These are phyloP conservation scores for Zelostemma sp. DNA, from an alignment of 1,140 invertebrate species.

Conservation along the genomic window DNA sequence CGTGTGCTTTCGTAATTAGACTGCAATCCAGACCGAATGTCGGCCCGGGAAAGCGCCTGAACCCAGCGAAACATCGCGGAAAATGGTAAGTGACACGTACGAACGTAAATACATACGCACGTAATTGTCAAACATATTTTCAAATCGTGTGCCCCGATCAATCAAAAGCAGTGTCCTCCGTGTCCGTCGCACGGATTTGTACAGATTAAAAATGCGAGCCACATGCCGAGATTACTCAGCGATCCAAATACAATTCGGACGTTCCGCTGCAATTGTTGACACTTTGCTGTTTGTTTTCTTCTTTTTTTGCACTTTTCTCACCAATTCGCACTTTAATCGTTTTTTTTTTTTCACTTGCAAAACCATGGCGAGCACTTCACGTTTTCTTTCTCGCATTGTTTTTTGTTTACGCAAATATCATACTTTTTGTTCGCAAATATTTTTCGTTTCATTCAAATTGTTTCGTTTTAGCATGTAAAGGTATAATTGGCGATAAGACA, in stretches of 20 bases:
- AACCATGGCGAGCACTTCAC: neutral
- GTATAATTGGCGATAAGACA: no score
- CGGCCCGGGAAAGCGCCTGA: conserved; percentile 10
- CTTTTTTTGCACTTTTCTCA: neutral
- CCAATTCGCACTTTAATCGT: neutral
- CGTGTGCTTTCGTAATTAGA: conserved; percentile 1
- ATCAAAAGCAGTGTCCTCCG: conserved; percentile 10
- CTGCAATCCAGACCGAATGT: conserved; percentile 16
- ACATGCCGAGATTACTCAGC: conserved; percentile 6
- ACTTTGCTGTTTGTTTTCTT: neutral
- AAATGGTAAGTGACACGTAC: conserved; percentile 41
- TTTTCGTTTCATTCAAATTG: neutral
- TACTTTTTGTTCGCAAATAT: neutral
- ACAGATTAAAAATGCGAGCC: conserved; percentile 27
- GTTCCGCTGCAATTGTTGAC: conserved; percentile 2
- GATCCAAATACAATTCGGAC: conserved; percentile 31
- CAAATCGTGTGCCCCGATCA: conserved; percentile 5
- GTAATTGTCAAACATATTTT: conserved; percentile 31
- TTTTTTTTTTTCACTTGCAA: neutral
- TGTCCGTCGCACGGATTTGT: conserved; percentile 21
- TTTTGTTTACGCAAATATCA: neutral
- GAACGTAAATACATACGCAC: no score
- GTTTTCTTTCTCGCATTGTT: neutral
- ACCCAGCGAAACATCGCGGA: conserved; percentile 26
- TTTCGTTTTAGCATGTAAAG: neutral